Percentiles rank a stretch among this genome's conserved stretches.
phyloP scores from a whole-genome alignment of 2,113 vertebrate species.

The Spheniscus mendiculus region DNA sequence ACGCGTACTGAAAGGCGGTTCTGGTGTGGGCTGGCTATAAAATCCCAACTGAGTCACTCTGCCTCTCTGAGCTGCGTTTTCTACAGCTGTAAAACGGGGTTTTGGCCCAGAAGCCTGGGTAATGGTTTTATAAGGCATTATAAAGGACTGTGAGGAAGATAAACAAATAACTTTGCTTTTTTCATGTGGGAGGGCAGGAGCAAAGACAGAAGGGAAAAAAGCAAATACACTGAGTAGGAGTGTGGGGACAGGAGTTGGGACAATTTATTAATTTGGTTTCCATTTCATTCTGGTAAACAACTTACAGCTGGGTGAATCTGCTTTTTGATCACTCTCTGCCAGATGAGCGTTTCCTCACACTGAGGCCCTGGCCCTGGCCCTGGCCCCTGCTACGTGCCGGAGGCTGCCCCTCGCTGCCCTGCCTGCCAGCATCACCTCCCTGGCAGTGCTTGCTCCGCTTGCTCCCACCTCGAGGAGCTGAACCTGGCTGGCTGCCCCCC shows the following conservation, averaged over 20 bases:
- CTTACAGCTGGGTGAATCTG: neutral
- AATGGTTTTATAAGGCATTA: neutral
- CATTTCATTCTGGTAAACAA: slow-evolving; percentile 10
- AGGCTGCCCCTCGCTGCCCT: neutral
- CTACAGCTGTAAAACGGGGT: neutral
- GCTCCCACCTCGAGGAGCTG: neutral
- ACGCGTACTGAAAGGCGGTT: neutral
- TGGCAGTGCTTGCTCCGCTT: neutral
- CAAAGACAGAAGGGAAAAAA: slow-evolving; percentile 48
- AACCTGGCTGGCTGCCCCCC: neutral
- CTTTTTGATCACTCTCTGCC: neutral
- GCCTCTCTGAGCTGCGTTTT: neutral
- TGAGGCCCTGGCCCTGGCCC: no score
- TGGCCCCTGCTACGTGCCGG: rapidly evolving
- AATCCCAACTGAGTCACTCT: neutral
- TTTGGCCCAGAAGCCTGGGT: slow-evolving; percentile 7
- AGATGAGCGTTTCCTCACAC: rapidly evolving
- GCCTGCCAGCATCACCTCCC: neutral
- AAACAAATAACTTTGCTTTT: slow-evolving; percentile 7
- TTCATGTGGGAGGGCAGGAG: neutral
- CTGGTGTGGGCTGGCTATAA: neutral
- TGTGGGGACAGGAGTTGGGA: neutral
- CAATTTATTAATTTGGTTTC: slow-evolving; percentile 34
- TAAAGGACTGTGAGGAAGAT: neutral
- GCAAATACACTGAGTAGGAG: slow-evolving; percentile 19